Percentiles rank a stretch among this genome's conserved stretches.
phyloP scores from a whole-genome alignment of 2,797 vertebrate genomes.

The Melanotaenia parkinsoni region DNA sequence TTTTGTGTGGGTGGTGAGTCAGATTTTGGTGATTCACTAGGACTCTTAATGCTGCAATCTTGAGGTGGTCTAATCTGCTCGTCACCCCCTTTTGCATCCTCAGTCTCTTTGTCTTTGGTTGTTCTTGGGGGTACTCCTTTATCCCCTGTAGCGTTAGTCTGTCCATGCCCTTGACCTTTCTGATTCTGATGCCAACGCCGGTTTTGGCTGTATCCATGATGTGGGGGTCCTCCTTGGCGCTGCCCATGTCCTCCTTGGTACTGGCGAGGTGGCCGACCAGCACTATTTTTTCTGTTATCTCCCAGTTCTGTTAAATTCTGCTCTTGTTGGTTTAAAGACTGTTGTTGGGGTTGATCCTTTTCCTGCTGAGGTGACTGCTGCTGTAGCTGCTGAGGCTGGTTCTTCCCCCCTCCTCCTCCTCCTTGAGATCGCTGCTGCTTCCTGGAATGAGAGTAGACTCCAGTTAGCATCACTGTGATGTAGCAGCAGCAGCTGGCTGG shows the following conservation, averaged over 20 bases:
- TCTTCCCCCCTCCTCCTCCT: constrained; percentile 70
- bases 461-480: constrained; percentile 54
- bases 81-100: constrained; percentile 84
- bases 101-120: constrained; percentile 92
- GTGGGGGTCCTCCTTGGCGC: constrained; percentile 83
- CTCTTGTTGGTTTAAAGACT: constrained; percentile 83
- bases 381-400: constrained; percentile 72
- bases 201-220: constrained; percentile 96
- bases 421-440: constrained; percentile 89
- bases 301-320: constrained; percentile 83
- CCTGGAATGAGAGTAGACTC: constrained; percentile 80
- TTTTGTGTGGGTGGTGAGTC: constrained; percentile 38
- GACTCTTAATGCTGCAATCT: constrained; percentile 51
- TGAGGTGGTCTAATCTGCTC: constrained; percentile 72
- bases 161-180: constrained; percentile 79
- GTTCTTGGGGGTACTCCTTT: constrained; percentile 78
- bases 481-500: constrained; percentile 23
- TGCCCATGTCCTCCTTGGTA: constrained; percentile 87
- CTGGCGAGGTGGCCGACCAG: constrained; percentile 85
- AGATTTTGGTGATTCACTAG: constrained; percentile 49
- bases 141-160: constrained; percentile 49
- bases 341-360: constrained; percentile 79
- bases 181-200: constrained; percentile 94
- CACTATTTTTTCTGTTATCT: constrained; percentile 84
- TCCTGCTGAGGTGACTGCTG: constrained; percentile 83